A percentile compares a stretch with the other conserved stretches of the same genome.
Conservation (phyloP, 2,113 vertebrate genomes). For the Ahaetulla prasina region DNA sequence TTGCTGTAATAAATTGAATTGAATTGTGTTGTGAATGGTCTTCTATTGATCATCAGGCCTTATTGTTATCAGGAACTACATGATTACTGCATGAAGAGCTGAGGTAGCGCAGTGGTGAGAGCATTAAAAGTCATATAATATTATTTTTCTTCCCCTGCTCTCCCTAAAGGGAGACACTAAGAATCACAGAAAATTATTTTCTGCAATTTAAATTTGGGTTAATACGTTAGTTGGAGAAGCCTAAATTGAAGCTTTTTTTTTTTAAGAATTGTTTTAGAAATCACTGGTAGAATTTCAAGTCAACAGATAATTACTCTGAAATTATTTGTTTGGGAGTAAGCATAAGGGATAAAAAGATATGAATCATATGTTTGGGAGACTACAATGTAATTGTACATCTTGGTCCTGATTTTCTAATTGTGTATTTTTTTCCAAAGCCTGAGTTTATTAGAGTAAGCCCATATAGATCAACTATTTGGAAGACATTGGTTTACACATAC, state of each 20-base stretch:
- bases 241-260: constrained; percentile 18
- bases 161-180: constrained; percentile 20
- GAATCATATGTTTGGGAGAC: neutral
- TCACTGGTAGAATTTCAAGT: constrained; percentile 21
- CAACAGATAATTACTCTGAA: constrained; percentile 25
- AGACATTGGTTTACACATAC: neutral
- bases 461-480: neutral
- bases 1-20: too few species aligned
- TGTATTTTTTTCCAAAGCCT: neutral
- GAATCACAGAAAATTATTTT: constrained; percentile 58
- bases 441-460: neutral
- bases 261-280: constrained; percentile 42
- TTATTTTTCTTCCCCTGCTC: constrained; percentile 25
- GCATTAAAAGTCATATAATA: constrained; percentile 53
- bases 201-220: constrained; percentile 54
- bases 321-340: constrained; percentile 41
- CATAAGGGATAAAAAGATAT: neutral
- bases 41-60: constrained; percentile 50
- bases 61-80: constrained; percentile 54
- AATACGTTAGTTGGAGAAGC: constrained; percentile 50
- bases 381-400: neutral
- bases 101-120: too few species aligned
- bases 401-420: neutral
- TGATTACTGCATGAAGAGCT: constrained; percentile 50
- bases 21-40: constrained; percentile 39